Evolutionary conservation across 2,113 vertebrate genomes (phyloP).

Genomic region (Tachuris rubrigastra): DNA sequence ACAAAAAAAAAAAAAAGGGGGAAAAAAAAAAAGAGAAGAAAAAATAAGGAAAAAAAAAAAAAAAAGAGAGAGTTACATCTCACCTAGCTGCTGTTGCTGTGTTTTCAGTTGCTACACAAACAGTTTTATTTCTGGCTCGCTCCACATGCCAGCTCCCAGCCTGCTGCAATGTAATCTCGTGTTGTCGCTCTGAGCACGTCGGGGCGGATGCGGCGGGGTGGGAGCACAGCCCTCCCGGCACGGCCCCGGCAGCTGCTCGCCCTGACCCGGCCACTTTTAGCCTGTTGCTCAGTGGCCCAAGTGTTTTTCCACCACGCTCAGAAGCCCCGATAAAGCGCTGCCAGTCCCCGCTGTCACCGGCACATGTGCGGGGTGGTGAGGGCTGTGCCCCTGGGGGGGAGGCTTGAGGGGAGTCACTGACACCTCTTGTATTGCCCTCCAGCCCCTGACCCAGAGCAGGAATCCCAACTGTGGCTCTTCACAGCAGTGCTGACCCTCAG

Average conservation of each 20-base stretch:
- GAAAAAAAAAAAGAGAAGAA: too few relatives aligned
- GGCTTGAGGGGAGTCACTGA: background rate
- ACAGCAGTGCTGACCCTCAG: background rate
- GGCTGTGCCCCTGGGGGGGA: background rate
- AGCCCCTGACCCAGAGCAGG: background rate
- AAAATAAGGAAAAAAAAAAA: too few relatives aligned
- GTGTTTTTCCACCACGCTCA: background rate
- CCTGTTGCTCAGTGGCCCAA: background rate
- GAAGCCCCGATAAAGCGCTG: background rate
- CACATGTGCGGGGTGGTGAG: accelerated
- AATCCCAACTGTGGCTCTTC: background rate
- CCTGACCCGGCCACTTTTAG: slow-evolving; percentile 9
- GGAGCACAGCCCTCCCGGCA: background rate
- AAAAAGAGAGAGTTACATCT: background rate
- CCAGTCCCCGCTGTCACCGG: background rate
- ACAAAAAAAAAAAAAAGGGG: background rate
- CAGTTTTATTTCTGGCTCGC: slow-evolving; percentile 71
- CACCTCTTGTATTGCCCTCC: accelerated
- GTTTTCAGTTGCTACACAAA: slow-evolving; percentile 74
- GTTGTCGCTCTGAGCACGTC: background rate
- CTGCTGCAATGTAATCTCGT: background rate
- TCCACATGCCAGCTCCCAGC: slow-evolving; percentile 20
- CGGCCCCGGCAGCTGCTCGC: slow-evolving; percentile 60
- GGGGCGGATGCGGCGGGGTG: background rate
- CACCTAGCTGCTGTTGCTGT: slow-evolving; percentile 56